Evolutionary conservation across 2,797 vertebrate species (phyloP).

Genomic region (Lepidocolaptes lacrymiger): DNA sequence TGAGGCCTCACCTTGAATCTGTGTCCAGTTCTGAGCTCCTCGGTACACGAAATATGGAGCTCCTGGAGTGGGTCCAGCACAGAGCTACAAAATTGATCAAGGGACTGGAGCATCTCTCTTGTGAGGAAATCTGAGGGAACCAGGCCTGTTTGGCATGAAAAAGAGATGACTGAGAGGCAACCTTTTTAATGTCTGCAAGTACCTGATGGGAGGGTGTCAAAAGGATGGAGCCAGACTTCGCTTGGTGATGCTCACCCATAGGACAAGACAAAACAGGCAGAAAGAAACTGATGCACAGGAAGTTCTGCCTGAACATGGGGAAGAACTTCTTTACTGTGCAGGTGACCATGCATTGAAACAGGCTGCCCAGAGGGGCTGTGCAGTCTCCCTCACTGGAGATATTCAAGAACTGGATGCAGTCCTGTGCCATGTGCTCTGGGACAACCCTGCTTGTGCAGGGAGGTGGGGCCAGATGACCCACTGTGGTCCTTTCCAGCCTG

Average conservation of each 20-base stretch:
- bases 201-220: background rate
- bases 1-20: background rate
- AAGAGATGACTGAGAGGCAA: background rate
- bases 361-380: background rate
- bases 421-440: background rate
- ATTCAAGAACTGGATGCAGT: background rate
- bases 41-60: rapidly evolving
- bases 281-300: background rate
- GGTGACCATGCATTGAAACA: rapidly evolving
- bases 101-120: background rate
- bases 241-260: rapidly evolving
- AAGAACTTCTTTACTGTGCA: background rate
- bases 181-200: background rate
- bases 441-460: background rate
- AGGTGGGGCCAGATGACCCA: background rate
- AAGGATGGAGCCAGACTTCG: background rate
- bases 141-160: rapidly evolving
- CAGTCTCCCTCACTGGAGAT: background rate
- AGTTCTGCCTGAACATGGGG: background rate
- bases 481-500: background rate
- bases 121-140: rapidly evolving
- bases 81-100: background rate
- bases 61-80: rapidly evolving
- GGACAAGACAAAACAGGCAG: rapidly evolving
- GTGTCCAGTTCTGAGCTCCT: background rate